A percentile compares a stretch with the other conserved stretches of the same genome.
phyloP scores from a whole-genome alignment of 2,113 vertebrate species.

The Ciconia stormi region DNA sequence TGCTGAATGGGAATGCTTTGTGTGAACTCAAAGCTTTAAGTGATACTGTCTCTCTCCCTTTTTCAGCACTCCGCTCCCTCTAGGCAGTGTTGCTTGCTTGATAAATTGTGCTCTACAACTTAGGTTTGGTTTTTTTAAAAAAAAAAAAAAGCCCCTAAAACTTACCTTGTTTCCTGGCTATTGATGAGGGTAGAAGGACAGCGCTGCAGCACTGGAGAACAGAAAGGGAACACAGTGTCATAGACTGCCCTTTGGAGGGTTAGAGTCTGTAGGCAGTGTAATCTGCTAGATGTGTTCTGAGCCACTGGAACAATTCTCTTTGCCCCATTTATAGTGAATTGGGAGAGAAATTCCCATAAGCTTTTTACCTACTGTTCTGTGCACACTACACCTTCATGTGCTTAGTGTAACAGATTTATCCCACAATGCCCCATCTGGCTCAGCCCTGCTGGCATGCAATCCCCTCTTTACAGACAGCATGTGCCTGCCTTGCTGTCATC shows the following conservation, averaged over 20 bases:
- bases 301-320: neutral
- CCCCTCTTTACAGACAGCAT: neutral
- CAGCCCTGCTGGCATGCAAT: neutral
- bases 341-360: neutral
- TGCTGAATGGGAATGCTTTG: constrained; percentile 59
- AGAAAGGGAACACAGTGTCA: neutral
- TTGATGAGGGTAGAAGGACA: neutral
- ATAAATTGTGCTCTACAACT: neutral
- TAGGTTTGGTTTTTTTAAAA: neutral
- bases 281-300: neutral
- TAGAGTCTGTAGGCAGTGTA: neutral
- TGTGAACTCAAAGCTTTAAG: constrained; percentile 41
- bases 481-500: neutral
- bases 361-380: neutral
- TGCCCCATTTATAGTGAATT: neutral
- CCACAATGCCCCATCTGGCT: neutral
- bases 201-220: neutral
- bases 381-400: neutral
- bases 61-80: neutral
- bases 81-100: neutral
- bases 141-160: neutral
- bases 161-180: neutral
- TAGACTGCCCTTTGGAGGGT: neutral
- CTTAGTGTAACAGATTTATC: neutral
- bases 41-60: constrained; percentile 3